phyloP scores from a whole-genome alignment of 2,113 vertebrate species.

The Crotalus horridus region DNA sequence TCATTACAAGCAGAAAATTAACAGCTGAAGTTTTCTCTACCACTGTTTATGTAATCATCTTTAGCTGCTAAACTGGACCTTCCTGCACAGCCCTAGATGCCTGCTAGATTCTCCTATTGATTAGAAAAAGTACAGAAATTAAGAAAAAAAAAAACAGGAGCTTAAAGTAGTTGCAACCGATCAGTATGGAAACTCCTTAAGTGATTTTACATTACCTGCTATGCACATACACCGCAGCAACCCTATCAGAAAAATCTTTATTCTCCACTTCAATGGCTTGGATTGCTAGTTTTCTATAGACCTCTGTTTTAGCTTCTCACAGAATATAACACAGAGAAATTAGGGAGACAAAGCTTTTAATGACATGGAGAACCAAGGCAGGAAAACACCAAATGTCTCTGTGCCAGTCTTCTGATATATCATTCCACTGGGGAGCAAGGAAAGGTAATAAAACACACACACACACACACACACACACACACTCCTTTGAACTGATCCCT shows the following conservation, averaged over 20 bases:
- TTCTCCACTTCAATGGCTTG: not conserved
- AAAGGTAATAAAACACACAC: not conserved
- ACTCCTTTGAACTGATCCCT: not conserved
- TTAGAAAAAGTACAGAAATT: not conserved
- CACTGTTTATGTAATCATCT: not conserved
- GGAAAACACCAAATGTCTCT: not conserved
- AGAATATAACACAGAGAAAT: not conserved
- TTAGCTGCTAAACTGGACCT: not conserved
- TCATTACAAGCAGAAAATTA: not conserved
- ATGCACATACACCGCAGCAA: not conserved
- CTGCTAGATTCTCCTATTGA: not conserved
- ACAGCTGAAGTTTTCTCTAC: not conserved
- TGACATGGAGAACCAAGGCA: not conserved
- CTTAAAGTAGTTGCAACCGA: not conserved
- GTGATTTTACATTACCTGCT: not conserved
- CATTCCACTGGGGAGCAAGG: not conserved
- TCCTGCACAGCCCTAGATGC: not conserved
- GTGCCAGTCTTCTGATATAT: not conserved
- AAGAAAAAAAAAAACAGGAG: too few relatives aligned
- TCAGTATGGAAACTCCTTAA: not conserved
- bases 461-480: not conserved
- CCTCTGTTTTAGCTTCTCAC: not conserved
- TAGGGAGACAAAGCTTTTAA: not conserved
- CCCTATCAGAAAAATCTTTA: not conserved
- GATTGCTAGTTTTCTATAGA: not conserved